A percentile compares a stretch with the other conserved stretches of the same genome.
Conservation (phyloP, 2,113 vertebrate genomes). For the Mystacornis crossleyi region DNA sequence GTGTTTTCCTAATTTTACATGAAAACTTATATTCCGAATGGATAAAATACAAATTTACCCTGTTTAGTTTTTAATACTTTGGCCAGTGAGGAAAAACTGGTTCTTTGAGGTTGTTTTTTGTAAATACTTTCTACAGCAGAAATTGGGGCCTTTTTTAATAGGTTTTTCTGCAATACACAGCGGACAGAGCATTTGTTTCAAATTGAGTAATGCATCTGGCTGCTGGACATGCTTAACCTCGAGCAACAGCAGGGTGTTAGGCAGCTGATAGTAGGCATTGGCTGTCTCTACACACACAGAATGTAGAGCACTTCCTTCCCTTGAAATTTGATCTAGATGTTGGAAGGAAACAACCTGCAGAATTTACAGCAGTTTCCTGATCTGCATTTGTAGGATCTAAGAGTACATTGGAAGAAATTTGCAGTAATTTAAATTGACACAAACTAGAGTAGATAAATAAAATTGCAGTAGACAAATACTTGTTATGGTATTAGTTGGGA, state of each 20-base stretch:
- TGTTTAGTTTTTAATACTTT: constrained; percentile 36
- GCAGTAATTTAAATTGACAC: background rate
- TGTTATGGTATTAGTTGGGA: background rate
- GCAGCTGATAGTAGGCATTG: background rate
- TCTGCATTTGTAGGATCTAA: background rate
- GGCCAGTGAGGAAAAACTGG: constrained; percentile 61
- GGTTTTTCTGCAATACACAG: constrained; percentile 6
- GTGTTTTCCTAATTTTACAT: constrained; percentile 32
- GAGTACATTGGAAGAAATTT: background rate
- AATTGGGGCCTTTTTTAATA: background rate
- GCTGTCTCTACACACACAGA: background rate
- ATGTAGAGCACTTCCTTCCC: background rate
- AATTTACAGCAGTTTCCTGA: background rate
- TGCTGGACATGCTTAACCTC: background rate
- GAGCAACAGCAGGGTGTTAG: background rate
- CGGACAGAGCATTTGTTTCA: background rate
- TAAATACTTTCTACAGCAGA: constrained; percentile 35
- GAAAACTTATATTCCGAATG: constrained; percentile 61
- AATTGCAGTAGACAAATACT: background rate
- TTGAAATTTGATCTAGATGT: background rate
- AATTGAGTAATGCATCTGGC: background rate
- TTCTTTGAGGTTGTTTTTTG: constrained; percentile 35
- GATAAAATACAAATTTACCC: constrained; percentile 16
- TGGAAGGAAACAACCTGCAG: background rate
- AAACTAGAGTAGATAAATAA: background rate